phyloP scores from a whole-genome alignment of 1,140 invertebrate species.

The Trinorchestia longiramus region DNA sequence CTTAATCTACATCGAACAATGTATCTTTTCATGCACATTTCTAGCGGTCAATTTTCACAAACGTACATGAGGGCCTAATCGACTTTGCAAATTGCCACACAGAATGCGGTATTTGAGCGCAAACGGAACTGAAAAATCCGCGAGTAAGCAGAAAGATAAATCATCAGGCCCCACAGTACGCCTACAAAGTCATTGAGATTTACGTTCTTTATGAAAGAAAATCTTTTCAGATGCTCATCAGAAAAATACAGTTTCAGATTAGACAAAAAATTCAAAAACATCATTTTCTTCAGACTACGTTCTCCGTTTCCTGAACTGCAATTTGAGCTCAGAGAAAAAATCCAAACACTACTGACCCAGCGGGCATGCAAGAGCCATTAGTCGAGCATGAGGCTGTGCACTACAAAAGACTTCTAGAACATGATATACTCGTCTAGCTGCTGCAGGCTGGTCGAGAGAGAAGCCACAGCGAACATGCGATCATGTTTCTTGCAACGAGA shows the following conservation, averaged over 20 bases:
- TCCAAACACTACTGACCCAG: neutral
- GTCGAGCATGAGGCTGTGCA: neutral
- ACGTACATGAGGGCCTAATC: too few relatives aligned
- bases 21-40: too few relatives aligned
- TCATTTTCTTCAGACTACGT: neutral
- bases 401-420: neutral
- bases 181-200: neutral
- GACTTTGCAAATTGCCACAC: too few relatives aligned
- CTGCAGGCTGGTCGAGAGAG: neutral
- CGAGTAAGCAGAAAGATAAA: neutral
- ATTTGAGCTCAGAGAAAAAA: neutral
- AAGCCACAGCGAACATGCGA: neutral
- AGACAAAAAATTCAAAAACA: neutral
- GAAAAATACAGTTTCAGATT: neutral
- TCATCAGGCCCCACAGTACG: too few relatives aligned
- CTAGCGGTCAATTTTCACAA: too few relatives aligned
- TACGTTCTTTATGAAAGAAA: neutral
- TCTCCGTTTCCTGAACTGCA: neutral
- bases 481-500: constrained; percentile 24
- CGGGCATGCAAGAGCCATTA: neutral
- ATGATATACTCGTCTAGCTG: neutral
- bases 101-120: too few relatives aligned
- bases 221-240: neutral
- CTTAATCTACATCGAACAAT: too few relatives aligned
- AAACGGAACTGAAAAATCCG: too few relatives aligned